Conservation (phyloP, 2,888 invertebrate species). For the Epistrophella euchroma region DNA sequence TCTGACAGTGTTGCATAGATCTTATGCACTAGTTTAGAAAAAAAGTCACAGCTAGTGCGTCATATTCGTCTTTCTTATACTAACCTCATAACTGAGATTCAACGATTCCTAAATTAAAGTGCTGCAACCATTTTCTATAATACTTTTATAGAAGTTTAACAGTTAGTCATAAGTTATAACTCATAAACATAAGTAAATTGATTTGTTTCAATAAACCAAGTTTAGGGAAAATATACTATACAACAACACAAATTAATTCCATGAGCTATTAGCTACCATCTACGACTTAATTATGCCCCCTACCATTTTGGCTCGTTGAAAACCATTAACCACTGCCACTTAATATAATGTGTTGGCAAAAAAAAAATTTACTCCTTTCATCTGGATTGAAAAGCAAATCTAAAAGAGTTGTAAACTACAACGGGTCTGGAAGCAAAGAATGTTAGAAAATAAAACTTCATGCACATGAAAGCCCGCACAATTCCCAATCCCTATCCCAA, state of each 20-base stretch:
- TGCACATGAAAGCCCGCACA: constrained; percentile 17
- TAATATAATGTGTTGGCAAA: constrained; percentile 21
- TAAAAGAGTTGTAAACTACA: constrained; percentile 49
- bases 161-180: background rate
- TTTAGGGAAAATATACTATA: background rate
- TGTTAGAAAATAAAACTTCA: constrained; percentile 35
- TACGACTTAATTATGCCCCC: constrained; percentile 27
- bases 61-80: background rate
- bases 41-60: too few species aligned
- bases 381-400: constrained; percentile 25
- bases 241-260: background rate
- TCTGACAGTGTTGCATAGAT: too few species aligned
- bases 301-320: constrained; percentile 7
- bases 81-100: background rate
- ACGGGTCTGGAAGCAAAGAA: background rate
- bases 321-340: constrained; percentile 47
- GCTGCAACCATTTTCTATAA: background rate
- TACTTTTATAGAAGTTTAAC: background rate
- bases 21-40: too few species aligned
- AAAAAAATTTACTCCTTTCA: constrained; percentile 7
- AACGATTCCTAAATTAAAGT: background rate
- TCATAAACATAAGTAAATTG: background rate
- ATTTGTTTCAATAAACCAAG: background rate
- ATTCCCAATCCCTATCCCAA: background rate
- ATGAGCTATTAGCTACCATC: constrained; percentile 2